phyloP scores from a whole-genome alignment of 1,140 invertebrate species.

The Ooceraea biroi region DNA sequence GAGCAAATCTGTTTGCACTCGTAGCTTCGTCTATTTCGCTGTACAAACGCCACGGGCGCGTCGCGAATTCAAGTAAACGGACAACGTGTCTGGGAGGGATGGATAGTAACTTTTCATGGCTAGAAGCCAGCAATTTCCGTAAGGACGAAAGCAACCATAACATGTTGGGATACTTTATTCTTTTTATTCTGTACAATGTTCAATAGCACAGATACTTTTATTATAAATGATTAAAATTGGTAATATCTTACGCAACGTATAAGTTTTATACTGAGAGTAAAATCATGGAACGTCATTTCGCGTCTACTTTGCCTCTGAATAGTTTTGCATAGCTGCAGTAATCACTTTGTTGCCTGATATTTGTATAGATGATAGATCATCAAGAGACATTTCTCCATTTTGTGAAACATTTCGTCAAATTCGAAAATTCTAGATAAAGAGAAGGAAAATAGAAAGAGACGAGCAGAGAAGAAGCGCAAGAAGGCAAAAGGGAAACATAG shows the following conservation, averaged over 20 bases:
- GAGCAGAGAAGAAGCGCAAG: not conserved
- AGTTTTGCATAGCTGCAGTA: not conserved
- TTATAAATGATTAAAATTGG: no score
- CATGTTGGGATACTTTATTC: not conserved
- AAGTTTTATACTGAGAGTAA: no score
- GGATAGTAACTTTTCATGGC: not conserved
- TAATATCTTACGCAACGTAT: no score
- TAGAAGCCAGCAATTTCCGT: constrained; percentile 1
- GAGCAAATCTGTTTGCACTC: constrained; percentile 52
- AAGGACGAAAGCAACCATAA: not conserved
- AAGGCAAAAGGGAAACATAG: not conserved
- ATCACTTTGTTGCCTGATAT: constrained; percentile 1
- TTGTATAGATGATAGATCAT: constrained; percentile 28
- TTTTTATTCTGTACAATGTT: not conserved
- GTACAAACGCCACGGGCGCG: constrained; percentile 50
- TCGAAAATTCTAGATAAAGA: constrained; percentile 1
- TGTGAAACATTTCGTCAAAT: not conserved
- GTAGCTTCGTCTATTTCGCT: constrained; percentile 45
- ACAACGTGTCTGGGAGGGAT: not conserved
- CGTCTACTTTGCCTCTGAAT: not conserved
- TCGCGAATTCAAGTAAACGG: constrained; percentile 38
- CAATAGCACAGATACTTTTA: not conserved
- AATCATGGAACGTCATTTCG: not conserved
- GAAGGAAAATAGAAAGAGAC: not conserved
- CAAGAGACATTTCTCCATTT: constrained; percentile 3